Conservation (phyloP, 2,888 invertebrate species). For the Sipha maydis region DNA sequence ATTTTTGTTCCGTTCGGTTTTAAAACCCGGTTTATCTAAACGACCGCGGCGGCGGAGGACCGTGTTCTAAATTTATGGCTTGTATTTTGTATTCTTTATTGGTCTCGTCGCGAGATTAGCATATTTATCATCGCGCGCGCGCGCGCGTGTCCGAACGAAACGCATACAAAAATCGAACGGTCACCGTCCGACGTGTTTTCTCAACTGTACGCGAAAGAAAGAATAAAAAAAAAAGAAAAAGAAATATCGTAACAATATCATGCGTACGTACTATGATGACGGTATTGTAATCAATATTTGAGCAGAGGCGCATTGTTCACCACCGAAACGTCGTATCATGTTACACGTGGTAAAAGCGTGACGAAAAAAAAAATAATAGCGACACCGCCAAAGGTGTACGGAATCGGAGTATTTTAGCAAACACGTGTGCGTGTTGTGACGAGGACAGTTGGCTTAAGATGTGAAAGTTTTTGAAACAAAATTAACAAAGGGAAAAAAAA, state of each 20-base stretch:
- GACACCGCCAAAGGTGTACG: background rate
- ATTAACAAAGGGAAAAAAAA: slow-evolving; percentile 39
- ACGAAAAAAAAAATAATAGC: background rate
- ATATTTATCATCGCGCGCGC: background rate
- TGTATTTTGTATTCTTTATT: slow-evolving; percentile 17
- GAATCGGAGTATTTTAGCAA: slow-evolving; percentile 25
- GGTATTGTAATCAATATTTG: background rate
- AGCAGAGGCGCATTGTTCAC: background rate
- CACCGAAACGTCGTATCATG: background rate
- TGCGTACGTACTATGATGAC: too few species aligned
- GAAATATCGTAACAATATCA: too few species aligned
- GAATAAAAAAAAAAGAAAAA: too few species aligned
- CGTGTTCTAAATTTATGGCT: background rate
- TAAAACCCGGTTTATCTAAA: slow-evolving; percentile 30
- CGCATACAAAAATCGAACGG: slow-evolving; percentile 15
- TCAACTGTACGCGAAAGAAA: too few species aligned
- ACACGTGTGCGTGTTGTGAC: background rate
- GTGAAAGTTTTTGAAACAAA: slow-evolving; percentile 52
- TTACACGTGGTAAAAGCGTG: background rate
- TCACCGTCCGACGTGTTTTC: too few species aligned
- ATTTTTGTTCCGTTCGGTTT: slow-evolving; percentile 46
- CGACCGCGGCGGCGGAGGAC: background rate
- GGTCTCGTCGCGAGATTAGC: slow-evolving; percentile 20
- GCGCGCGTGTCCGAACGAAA: background rate
- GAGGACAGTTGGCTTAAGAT: slow-evolving; percentile 47